Percentiles rank a stretch among this genome's conserved stretches.
phyloP scores from a whole-genome alignment of 2,888 invertebrate genomes.

The Lycaena phlaeas region DNA sequence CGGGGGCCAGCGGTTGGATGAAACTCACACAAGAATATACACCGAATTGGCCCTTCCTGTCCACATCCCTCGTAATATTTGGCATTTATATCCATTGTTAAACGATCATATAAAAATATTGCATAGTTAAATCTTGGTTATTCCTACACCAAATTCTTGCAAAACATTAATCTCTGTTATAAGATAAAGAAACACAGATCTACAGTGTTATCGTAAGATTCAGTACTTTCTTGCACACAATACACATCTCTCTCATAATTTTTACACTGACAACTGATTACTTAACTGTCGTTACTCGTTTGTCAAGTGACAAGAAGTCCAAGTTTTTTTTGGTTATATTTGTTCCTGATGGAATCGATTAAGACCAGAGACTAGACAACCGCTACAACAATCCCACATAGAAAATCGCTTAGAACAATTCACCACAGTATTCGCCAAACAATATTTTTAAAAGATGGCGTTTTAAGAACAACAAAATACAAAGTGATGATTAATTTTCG shows the following conservation, averaged over 20 bases:
- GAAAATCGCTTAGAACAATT: too few species aligned
- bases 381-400: too few species aligned
- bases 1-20: slow-evolving; percentile 83
- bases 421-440: too few species aligned
- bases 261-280: slow-evolving; percentile 2
- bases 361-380: too few species aligned
- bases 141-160: not conserved
- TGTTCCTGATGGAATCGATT: too few species aligned
- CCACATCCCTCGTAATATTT: slow-evolving; percentile 73
- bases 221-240: not conserved
- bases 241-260: not conserved
- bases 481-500: too few species aligned
- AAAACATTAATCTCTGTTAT: not conserved
- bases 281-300: too few species aligned
- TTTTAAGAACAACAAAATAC: too few species aligned
- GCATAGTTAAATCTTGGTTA: not conserved
- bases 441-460: too few species aligned
- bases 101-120: not conserved
- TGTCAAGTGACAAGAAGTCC: too few species aligned
- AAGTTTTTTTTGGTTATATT: too few species aligned
- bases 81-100: slow-evolving; percentile 52
- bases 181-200: too few species aligned
- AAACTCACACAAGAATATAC: slow-evolving; percentile 85
- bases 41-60: slow-evolving; percentile 80
- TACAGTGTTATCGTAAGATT: not conserved